Percentiles rank a stretch among this genome's conserved stretches.
phyloP scores from a whole-genome alignment of 23 tunicate genomes.

The Botrylloides violaceus region DNA sequence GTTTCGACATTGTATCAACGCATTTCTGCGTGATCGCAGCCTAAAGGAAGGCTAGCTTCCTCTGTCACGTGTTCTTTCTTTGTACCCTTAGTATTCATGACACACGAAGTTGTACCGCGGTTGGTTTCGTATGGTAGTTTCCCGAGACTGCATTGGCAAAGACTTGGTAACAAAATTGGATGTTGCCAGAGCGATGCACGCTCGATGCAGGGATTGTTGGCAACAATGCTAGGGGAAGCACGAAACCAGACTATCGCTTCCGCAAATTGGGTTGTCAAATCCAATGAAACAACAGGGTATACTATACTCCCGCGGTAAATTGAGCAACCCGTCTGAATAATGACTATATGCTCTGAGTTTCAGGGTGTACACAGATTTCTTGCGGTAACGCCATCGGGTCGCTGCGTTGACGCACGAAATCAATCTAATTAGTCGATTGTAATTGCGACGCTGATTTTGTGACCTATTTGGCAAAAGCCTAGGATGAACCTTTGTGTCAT shows the following conservation, averaged over 20 bases:
- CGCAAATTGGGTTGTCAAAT: background rate
- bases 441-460: too few relatives aligned
- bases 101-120: background rate
- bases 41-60: background rate
- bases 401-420: too few relatives aligned
- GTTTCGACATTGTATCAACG: too few relatives aligned
- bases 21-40: too few relatives aligned
- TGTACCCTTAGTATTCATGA: background rate
- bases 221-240: background rate
- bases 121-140: background rate
- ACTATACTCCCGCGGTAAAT: too few relatives aligned
- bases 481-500: too few relatives aligned
- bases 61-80: background rate
- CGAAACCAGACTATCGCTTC: slow-evolving; percentile 1
- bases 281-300: background rate
- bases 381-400: too few relatives aligned
- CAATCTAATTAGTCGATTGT: too few relatives aligned
- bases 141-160: background rate
- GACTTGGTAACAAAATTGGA: background rate
- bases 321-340: background rate
- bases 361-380: too few relatives aligned
- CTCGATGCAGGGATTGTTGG: slow-evolving; percentile 1
- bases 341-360: too few relatives aligned
- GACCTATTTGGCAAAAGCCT: too few relatives aligned
- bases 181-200: slow-evolving; percentile 2